Base-by-base conservation (phyloP, 92 coral and sea anemone species). In the Meandrina meandrites region DNA sequence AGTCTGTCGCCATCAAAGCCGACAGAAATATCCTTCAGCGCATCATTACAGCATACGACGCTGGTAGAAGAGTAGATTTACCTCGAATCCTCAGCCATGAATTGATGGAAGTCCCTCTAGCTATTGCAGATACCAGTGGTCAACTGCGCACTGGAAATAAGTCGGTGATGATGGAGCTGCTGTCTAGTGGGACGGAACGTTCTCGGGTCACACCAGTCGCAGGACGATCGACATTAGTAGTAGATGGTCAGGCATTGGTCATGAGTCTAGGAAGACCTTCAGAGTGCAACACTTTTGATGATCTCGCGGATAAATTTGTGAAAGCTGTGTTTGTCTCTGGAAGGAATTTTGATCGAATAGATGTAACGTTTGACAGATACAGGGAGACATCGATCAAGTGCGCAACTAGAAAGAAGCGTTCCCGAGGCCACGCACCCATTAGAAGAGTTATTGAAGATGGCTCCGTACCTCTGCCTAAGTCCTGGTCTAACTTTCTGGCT, bases 271-370 rank as follows among this genome's bases (percentile, higher is more conserved):
- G 89, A 22, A 78, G 75, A 30, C 84, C 84, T 24, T 30, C 53
- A 18, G 75, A 36, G 28, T 16, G 37, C 40, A 78, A 37, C 11
- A 86, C 85, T 31, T 86, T 79, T 42, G 70, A 73, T 56, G 79
- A 86, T 47, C 42, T 78, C 75, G 79, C 78, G 1, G 89, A 86
- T 48, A 78, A 42, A 64, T 86, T 78, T 48, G 67, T 86, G 66
- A 79, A 56, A 78, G 79, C 85, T 45, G 80, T 86, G 0, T 22
- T 60, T 79, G 71, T 36, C 17, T 36, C 71, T 77, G 64, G 24
- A 75, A 75, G 42, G 79, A 56, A 36, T 4, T 73, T 37, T 21
- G 53, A 75, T 24, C 56, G 79, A 42, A 40, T 22, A 36, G 56
- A 40, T 19, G 56, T 75, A 21, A 42, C 56, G 42, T 75, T 75